Evolutionary conservation across 2,113 vertebrate genomes (phyloP).

Genomic region (Pimephales promelas): DNA sequence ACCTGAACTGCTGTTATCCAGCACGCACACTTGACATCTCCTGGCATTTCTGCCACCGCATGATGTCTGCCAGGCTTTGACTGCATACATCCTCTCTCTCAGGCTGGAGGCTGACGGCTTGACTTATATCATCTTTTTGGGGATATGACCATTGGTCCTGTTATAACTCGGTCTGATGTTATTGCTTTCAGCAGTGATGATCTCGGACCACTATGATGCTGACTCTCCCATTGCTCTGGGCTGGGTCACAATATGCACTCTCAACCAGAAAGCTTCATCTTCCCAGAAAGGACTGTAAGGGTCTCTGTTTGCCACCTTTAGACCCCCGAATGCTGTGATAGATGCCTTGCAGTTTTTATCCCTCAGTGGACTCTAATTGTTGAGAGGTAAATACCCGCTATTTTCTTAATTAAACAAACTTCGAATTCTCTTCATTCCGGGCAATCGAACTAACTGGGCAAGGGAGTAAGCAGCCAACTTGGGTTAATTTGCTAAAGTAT

Average conservation of each 20-base stretch:
- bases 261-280: neutral
- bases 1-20: slow-evolving; percentile 69
- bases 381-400: neutral
- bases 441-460: neutral
- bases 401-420: neutral
- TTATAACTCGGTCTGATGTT: slow-evolving; percentile 40
- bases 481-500: slow-evolving; percentile 41
- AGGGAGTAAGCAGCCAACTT: slow-evolving; percentile 10
- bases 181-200: slow-evolving; percentile 34
- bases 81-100: slow-evolving; percentile 20
- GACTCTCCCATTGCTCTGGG: neutral
- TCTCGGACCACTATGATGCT: neutral
- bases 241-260: slow-evolving; percentile 33
- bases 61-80: slow-evolving; percentile 62
- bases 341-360: neutral
- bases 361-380: neutral
- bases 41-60: slow-evolving; percentile 63
- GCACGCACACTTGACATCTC: slow-evolving; percentile 63
- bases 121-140: slow-evolving; percentile 34
- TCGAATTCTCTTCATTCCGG: neutral
- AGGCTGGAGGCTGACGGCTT: slow-evolving; percentile 33
- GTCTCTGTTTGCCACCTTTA: slow-evolving; percentile 9
- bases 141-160: slow-evolving; percentile 15
- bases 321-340: neutral
- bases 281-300: slow-evolving; percentile 13